Evolutionary conservation across 2,797 vertebrate species (phyloP), one percentile per base, ranked within the genome.

Genomic region (Bradypodion pumilum): DNA sequence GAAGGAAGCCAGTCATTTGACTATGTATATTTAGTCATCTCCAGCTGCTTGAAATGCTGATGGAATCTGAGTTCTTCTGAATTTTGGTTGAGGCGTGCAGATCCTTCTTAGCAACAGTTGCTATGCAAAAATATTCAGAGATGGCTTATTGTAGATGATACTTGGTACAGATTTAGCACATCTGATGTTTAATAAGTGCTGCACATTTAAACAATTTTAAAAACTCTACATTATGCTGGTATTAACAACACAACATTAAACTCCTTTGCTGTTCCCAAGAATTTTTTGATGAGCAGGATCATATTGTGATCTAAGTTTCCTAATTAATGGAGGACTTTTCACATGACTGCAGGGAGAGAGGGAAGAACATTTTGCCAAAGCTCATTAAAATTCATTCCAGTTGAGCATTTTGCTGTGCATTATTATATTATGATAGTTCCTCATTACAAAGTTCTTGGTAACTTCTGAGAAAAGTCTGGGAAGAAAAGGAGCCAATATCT

Each of bases 91-190:
- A 92, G 85, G 88, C 76, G 74, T 90, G 83, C 84, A 92, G 89
- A 66, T 91, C 90, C 94, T 88, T 93, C 91, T 92, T 94, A 94
- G 94, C 93, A 95, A 95, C 92, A 91, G 91, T 93, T 95, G 94
- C 94, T 87, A 94, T 87, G 91, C 84, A 89, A 93, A 85, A 93
- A 92, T 89, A 94, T 94, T 86, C 84, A 69, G 72, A 82, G 69
- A 79, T 77, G 27, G 74, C 92, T 89, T 86, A 84, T 83, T 91
- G 82, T 92, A 93, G 90, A 59, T 92, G 79, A 90, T 92, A 83
- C 52, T 87, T 84, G 77, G 89, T 86, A 74, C 79, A 91, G 52
- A 90, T 79, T 84, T 81, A 88, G 82, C 92, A 84, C 89, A 91
- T 62, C 69, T 89, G 68, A 81, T 86, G 75, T 69, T 92, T 5